phyloP scores from a whole-genome alignment of 2,113 vertebrate genomes.

The Larimichthys crocea region DNA sequence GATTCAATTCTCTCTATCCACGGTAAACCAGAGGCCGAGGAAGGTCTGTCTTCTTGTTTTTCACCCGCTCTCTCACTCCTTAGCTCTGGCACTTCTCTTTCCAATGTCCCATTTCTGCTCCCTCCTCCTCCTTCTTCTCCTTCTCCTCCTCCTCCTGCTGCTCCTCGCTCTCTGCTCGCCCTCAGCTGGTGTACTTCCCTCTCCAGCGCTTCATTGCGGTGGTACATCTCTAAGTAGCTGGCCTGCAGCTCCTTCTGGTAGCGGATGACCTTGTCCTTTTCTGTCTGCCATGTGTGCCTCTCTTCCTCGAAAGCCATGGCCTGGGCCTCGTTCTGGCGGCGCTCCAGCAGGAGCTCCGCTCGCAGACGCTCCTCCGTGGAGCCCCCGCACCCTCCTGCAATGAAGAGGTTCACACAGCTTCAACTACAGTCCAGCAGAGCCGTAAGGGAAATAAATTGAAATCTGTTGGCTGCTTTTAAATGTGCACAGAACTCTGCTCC shows the following conservation, averaged over 20 bases:
- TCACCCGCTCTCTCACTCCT: conserved; percentile 80
- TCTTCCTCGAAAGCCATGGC: conserved; percentile 92
- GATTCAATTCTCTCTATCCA: conserved; percentile 96
- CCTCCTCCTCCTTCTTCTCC: conserved; percentile 63
- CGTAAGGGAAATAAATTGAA: conserved; percentile 41
- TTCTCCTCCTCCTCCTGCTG: conserved; percentile 62
- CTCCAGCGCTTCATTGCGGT: conserved; percentile 90
- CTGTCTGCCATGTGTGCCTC: conserved; percentile 93
- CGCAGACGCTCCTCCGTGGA: conserved; percentile 89
- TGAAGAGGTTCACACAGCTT: conserved; percentile 52
- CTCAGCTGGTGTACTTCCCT: conserved; percentile 86
- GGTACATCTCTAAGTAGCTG: conserved; percentile 97
- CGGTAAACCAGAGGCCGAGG: conserved; percentile 80
- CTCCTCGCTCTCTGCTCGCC: conserved; percentile 77
- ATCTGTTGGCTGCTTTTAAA: conserved; percentile 42
- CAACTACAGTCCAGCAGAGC: conserved; percentile 35
- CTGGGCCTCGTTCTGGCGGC: conserved; percentile 93
- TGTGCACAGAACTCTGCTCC: conserved; percentile 6
- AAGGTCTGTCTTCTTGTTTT: conserved; percentile 80
- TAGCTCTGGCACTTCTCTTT: conserved; percentile 86
- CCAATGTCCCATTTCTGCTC: conserved; percentile 85
- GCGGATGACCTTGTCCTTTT: conserved; percentile 90
- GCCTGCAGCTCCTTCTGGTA: conserved; percentile 93
- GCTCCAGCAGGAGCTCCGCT: conserved; percentile 92
- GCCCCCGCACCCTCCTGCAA: conserved; percentile 69